Conservation (phyloP, 2,797 vertebrate species). For the Oreortyx pictus region DNA sequence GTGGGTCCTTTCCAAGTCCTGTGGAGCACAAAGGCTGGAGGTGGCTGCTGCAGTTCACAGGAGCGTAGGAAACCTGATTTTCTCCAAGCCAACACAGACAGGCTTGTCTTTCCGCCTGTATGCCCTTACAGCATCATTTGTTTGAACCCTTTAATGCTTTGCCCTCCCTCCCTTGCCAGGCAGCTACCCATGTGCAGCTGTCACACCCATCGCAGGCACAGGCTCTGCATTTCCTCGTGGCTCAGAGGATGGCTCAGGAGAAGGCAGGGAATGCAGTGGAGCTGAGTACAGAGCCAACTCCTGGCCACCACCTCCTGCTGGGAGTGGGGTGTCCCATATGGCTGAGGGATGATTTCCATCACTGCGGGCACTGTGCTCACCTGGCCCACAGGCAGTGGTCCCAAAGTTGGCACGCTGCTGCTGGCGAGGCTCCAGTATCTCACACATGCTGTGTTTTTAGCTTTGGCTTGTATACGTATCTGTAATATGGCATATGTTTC, state of each 20-base stretch:
- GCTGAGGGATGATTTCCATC: neutral
- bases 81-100: neutral
- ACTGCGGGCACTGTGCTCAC: neutral
- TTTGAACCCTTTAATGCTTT: neutral
- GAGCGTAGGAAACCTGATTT: neutral
- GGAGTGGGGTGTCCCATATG: neutral
- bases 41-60: neutral
- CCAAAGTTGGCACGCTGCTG: neutral
- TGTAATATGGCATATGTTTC: neutral
- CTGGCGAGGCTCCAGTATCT: neutral
- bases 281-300: neutral
- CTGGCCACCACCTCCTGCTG: too few relatives aligned
- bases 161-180: neutral
- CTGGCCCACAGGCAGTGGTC: accelerated
- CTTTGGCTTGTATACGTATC: accelerated
- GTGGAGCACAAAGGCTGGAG: neutral
- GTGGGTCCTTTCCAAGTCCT: neutral
- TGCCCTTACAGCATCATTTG: neutral
- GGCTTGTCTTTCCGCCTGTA: neutral
- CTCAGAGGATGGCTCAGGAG: accelerated
- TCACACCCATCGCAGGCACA: accelerated
- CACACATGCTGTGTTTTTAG: neutral
- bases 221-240: neutral
- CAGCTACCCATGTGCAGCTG: neutral
- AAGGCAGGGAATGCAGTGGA: neutral